Percentiles rank a stretch among this genome's conserved stretches.
Evolutionary conservation across 2,797 vertebrate genomes (phyloP).

Genomic region (Trematomus bernacchii): DNA sequence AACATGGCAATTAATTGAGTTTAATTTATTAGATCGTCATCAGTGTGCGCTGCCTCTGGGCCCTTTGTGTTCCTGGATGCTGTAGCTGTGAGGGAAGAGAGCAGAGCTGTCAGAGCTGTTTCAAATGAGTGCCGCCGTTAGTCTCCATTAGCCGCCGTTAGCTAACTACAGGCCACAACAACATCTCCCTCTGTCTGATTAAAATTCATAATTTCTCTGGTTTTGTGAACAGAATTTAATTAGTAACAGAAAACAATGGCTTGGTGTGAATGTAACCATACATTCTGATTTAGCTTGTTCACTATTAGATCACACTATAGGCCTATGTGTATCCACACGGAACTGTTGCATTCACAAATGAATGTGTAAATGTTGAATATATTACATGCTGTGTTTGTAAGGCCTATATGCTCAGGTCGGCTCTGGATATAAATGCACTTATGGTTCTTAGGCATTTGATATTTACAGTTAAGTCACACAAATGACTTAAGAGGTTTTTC

Average conservation of each 20-base stretch:
- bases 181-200: conserved; percentile 30
- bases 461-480: too few species aligned
- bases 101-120: conserved; percentile 54
- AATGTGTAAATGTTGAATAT: neutral
- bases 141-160: neutral
- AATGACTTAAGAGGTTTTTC: neutral
- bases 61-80: conserved; percentile 47
- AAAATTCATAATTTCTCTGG: conserved; percentile 12
- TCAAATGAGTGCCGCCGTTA: conserved; percentile 39
- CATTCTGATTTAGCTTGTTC: neutral
- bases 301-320: neutral
- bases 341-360: neutral
- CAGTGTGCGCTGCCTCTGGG: conserved; percentile 37
- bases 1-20: conserved; percentile 81
- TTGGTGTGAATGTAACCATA: neutral
- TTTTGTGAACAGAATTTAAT: conserved; percentile 13
- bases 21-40: conserved; percentile 76
- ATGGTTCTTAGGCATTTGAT: neutral
- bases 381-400: neutral
- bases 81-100: conserved; percentile 48
- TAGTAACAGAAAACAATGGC: neutral
- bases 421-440: neutral
- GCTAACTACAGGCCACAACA: conserved; percentile 32
- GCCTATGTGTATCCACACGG: neutral
- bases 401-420: too few species aligned